Evolutionary conservation across 2,888 invertebrate genomes (phyloP).

Genomic region (Leucoma salicis): DNA sequence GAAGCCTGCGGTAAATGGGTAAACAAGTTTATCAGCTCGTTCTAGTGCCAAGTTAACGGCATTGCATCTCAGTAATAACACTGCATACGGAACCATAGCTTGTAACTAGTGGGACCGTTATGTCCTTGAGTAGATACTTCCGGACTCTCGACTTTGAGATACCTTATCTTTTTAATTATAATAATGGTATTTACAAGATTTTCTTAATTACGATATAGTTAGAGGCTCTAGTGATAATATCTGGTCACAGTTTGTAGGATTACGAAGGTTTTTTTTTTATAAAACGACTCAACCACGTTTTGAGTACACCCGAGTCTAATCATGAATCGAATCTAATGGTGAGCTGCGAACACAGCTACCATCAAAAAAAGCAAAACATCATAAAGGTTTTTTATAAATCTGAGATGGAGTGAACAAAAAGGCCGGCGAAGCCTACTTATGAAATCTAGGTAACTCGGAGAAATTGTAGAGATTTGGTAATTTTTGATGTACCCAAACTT

Average conservation of each 20-base stretch:
- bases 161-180: constrained; percentile 31
- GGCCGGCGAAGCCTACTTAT: constrained; percentile 48
- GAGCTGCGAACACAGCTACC: constrained; percentile 43
- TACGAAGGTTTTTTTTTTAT: background rate
- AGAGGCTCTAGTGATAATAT: background rate
- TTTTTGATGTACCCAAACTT: constrained; percentile 6
- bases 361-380: constrained; percentile 30
- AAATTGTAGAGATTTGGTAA: constrained; percentile 27
- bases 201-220: background rate
- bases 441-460: constrained; percentile 47
- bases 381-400: constrained; percentile 29
- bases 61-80: constrained; percentile 44
- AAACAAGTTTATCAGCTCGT: constrained; percentile 45
- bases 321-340: constrained; percentile 48
- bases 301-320: constrained; percentile 41
- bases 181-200: constrained; percentile 7
- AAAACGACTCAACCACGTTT: constrained; percentile 17
- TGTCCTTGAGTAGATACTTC: constrained; percentile 56
- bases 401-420: constrained; percentile 41
- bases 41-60: constrained; percentile 47
- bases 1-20: constrained; percentile 41
- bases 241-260: background rate
- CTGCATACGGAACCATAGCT: constrained; percentile 50
- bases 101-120: constrained; percentile 58
- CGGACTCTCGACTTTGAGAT: constrained; percentile 41